phyloP scores from a whole-genome alignment of 2,797 vertebrate species.

The Notoglanidium macrostoma region DNA sequence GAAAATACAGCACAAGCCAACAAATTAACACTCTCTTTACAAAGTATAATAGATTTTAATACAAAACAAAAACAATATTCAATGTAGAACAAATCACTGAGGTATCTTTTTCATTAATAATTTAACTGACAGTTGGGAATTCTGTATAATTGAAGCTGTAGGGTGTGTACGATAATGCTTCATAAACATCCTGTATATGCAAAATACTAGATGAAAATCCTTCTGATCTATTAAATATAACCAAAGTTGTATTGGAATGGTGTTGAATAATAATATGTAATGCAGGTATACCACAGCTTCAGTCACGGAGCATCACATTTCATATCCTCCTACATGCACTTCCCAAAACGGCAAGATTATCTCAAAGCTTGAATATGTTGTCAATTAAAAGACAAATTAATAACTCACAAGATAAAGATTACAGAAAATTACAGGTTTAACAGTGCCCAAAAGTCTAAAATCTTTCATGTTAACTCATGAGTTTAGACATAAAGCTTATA shows the following conservation, averaged over 20 bases:
- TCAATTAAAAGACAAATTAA: conserved; percentile 5
- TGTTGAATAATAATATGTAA: not conserved
- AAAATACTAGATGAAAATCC: not conserved
- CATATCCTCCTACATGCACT: not conserved
- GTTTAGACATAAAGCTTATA: not conserved
- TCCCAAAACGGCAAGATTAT: conserved; percentile 9
- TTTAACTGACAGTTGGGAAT: not conserved
- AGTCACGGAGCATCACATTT: not conserved
- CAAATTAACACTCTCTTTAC: not conserved
- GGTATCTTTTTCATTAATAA: not conserved
- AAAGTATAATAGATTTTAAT: not conserved
- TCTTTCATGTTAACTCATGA: not conserved
- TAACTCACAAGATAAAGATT: not conserved
- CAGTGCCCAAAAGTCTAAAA: not conserved
- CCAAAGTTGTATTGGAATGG: not conserved
- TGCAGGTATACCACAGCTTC: not conserved
- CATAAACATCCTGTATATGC: not conserved
- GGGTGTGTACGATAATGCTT: not conserved
- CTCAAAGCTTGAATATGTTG: not conserved
- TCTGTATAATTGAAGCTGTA: not conserved
- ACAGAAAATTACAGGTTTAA: not conserved
- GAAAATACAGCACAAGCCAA: no score
- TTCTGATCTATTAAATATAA: not conserved
- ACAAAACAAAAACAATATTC: not conserved
- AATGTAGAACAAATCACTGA: not conserved